Percentiles rank a stretch among this genome's conserved stretches.
phyloP scores from a whole-genome alignment of 2,797 vertebrate species.

The Chromis chromis region DNA sequence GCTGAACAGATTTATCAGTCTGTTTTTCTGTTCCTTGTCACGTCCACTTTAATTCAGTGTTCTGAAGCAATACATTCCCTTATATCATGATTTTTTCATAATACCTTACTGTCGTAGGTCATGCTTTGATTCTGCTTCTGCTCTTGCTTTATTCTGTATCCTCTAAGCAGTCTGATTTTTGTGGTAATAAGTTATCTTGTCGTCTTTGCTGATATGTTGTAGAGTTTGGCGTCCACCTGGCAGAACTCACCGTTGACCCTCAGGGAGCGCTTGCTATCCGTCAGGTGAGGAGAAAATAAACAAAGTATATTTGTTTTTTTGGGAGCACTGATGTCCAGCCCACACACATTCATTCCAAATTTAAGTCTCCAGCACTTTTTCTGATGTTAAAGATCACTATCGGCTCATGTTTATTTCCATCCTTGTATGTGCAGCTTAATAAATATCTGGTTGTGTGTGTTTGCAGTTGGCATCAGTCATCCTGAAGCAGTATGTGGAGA shows the following conservation, averaged over 20 bases:
- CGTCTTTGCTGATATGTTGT: constrained; percentile 22
- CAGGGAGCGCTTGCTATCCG: constrained; percentile 96
- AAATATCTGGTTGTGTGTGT: constrained; percentile 42
- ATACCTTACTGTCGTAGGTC: too few relatives aligned
- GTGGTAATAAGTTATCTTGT: background rate
- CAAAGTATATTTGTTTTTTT: background rate
- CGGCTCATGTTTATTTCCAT: background rate
- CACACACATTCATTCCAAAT: background rate
- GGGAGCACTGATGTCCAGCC: background rate
- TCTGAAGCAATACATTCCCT: too few relatives aligned
- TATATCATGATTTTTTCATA: too few relatives aligned
- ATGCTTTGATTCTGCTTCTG: background rate
- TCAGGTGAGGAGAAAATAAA: constrained; percentile 86
- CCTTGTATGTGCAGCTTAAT: too few relatives aligned
- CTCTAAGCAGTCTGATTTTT: accelerated
- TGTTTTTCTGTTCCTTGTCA: too few relatives aligned
- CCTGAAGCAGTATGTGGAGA: constrained; percentile 98
- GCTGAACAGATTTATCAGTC: background rate
- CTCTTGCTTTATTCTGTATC: background rate
- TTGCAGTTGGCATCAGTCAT: constrained; percentile 95
- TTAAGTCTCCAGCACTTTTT: too few relatives aligned
- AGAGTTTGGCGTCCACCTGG: constrained; percentile 99
- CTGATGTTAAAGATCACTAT: background rate
- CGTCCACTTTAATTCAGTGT: background rate
- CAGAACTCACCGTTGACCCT: constrained; percentile 96